Conservation (phyloP, 2,113 vertebrate genomes). For the Megaceryle maxima region DNA sequence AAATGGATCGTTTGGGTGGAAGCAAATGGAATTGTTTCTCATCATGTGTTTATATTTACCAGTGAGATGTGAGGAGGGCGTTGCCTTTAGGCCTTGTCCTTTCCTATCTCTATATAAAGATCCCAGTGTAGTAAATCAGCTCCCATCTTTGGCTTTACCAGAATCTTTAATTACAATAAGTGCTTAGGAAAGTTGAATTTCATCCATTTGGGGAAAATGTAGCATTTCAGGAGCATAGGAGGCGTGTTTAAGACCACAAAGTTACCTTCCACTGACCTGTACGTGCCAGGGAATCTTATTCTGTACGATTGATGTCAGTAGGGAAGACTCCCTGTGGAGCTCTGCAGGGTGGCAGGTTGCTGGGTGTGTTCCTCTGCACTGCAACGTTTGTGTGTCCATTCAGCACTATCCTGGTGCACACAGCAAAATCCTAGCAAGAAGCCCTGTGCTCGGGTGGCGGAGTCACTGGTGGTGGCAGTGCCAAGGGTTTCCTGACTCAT, state of each 20-base stretch:
- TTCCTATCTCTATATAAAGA: neutral
- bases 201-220: neutral
- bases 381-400: neutral
- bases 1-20: neutral
- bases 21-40: neutral
- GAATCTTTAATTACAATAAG: neutral
- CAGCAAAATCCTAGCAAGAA: neutral
- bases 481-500: neutral
- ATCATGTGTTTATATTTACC: neutral
- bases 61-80: neutral
- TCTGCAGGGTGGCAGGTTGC: neutral
- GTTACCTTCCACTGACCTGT: too few species aligned
- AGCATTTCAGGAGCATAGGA: neutral
- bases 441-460: neutral
- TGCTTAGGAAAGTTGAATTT: neutral
- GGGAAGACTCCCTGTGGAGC: neutral
- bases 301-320: too few species aligned
- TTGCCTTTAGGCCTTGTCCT: neutral
- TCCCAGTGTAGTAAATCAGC: neutral
- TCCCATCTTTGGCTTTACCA: neutral
- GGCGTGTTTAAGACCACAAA: neutral
- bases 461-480: neutral
- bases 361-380: neutral
- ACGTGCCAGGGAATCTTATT: neutral
- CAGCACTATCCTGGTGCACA: neutral